Evolutionary conservation across 1,140 invertebrate genomes (phyloP).

Genomic region (Chionoecetes opilio): DNA sequence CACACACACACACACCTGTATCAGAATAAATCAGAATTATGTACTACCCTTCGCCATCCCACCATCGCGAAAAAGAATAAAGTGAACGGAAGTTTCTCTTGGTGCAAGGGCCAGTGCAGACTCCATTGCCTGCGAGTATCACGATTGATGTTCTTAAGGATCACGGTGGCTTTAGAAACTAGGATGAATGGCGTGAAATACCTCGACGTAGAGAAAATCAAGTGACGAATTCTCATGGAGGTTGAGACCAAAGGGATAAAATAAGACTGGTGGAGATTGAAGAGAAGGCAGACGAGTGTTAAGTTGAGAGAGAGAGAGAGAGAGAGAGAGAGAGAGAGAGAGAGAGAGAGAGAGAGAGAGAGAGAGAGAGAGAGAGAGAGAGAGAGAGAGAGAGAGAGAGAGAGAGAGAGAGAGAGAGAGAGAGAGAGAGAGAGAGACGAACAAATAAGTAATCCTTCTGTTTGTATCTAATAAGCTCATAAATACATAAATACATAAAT

Average conservation of each 20-base stretch:
- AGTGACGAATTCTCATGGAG: constrained; percentile 16
- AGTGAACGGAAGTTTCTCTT: not conserved
- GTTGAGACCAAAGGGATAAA: not conserved
- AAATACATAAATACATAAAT: no score
- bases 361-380: no score
- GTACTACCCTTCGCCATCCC: no score
- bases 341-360: no score
- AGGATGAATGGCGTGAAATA: constrained; percentile 4
- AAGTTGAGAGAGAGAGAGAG: not conserved
- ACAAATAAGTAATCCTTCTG: no score
- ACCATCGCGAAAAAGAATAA: not conserved
- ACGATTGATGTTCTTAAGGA: constrained; percentile 19
- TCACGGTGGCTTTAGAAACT: not conserved
- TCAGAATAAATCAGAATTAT: no score
- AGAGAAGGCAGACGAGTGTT: not conserved
- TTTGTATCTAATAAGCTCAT: no score
- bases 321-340: not conserved
- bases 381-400: no score
- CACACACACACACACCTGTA: no score
- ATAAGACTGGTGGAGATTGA: no score
- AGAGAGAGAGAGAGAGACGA: no score
- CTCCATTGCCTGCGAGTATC: not conserved
- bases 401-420: no score
- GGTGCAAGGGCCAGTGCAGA: not conserved
- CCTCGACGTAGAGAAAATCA: not conserved